Base-by-base conservation (phyloP, 2,113 vertebrate genomes). In the Mohoua ochrocephala region DNA sequence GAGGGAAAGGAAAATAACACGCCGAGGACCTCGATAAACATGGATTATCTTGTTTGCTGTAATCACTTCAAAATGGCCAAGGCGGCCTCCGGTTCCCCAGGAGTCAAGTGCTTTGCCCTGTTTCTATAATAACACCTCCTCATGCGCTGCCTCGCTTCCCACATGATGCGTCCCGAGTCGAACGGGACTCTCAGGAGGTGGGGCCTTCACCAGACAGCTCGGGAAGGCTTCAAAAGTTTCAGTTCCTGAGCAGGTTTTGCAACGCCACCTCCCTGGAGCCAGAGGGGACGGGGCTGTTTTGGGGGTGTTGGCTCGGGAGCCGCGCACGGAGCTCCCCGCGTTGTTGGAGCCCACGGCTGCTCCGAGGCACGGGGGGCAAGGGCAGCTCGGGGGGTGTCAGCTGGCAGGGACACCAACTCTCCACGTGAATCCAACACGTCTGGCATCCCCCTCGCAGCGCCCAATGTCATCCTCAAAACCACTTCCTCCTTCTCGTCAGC, bases 171-270 rank as follows among this genome's bases (percentile, higher is more conserved):
- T 37, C 26, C 6, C 10, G 31, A 31, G 61, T 11, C 7, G 27
- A 33, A 5, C 47, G 10, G 84, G 61, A 1, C 77, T n/a, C 20
- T 0, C 24, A 1, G 20, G 27, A 71, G 79, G 23, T 82, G 91
- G 50, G 9, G 60, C 80, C 64, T 11, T 11, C 76, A 5, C 21
- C 84, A 82, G 15, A 8, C 47, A 73, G 35, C 85, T 74, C 14
- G 1, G 47, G 33, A 28, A 84, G 79, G 2, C 56, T 91, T 69
- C 84, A 59, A 0, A 50, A 53, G 67, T 85, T 91, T 96, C 95
- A 6, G 59, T 93, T 97, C 95, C 94, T 68, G 88, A 37, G 21
- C 85, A 54, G 77, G 83, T 92, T 96, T 87, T 85, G 93, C 81
- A 78, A 70, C 28, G 24, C 0, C 84, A 21, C 0, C 24, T 1